phyloP scores from a whole-genome alignment of 2,113 vertebrate genomes.

The Narcine bancroftii region DNA sequence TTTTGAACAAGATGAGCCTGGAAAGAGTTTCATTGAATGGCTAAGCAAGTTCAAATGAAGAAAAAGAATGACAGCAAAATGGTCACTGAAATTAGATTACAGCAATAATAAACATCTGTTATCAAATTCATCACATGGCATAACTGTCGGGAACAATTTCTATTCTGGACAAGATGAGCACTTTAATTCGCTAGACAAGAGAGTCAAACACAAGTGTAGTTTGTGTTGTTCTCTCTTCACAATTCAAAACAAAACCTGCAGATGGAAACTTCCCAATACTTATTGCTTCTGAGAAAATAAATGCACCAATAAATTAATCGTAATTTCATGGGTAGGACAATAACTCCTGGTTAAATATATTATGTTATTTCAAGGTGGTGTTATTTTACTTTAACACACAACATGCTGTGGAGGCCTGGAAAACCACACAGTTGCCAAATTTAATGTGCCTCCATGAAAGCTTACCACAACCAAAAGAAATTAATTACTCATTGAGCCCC shows the following conservation, averaged over 20 bases:
- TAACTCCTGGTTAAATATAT: background rate
- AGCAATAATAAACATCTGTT: conserved; percentile 7
- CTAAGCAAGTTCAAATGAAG: background rate
- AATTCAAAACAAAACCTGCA: background rate
- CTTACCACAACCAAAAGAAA: background rate
- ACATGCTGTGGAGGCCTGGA: background rate
- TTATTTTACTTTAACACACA: background rate
- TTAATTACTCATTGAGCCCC: background rate
- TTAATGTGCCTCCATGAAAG: background rate
- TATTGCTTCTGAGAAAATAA: background rate
- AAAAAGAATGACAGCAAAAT: background rate
- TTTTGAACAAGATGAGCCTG: background rate
- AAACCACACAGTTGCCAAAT: background rate
- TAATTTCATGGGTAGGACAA: background rate
- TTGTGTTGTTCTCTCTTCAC: background rate
- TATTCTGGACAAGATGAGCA: background rate
- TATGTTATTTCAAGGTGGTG: background rate
- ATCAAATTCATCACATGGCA: background rate
- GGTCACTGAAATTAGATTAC: background rate
- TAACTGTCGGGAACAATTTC: background rate
- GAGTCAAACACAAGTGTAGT: background rate
- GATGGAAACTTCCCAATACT: background rate
- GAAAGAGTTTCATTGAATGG: background rate
- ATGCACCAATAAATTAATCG: background rate
- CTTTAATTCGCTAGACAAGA: background rate